Conservation (phyloP, 2,888 invertebrate genomes). For the Coecobrya sp. region DNA sequence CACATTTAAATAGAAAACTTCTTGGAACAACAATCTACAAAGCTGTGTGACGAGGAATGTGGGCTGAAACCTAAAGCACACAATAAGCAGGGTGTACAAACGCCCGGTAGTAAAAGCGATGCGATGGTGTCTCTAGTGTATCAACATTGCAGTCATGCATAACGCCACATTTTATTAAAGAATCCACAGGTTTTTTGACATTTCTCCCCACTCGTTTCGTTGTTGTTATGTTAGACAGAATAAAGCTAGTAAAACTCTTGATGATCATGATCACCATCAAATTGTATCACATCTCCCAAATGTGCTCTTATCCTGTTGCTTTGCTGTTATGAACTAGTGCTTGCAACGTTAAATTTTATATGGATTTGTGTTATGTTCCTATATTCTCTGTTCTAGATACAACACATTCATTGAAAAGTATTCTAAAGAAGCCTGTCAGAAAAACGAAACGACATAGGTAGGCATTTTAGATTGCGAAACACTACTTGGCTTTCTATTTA, state of each 20-base stretch:
- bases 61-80: no score
- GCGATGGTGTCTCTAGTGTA: neutral
- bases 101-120: no score
- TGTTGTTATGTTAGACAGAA: neutral
- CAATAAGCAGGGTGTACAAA: no score
- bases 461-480: no score
- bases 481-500: no score
- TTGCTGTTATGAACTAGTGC: constrained; percentile 12
- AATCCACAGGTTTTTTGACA: constrained; percentile 39
- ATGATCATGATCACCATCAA: constrained; percentile 10
- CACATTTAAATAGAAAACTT: no score
- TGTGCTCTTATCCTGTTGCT: constrained; percentile 46
- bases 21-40: no score
- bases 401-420: no score
- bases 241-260: neutral
- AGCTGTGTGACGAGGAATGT: no score
- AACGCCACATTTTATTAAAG: neutral
- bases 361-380: neutral
- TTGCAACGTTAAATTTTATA: neutral
- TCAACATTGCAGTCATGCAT: neutral
- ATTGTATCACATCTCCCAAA: constrained; percentile 36
- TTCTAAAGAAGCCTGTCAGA: no score
- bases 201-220: neutral
- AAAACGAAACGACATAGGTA: no score
- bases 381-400: no score